Evolutionary conservation across 1,140 invertebrate species (phyloP), one percentile per base, ranked within the genome.

Genomic region (Drosophila sucinea): DNA sequence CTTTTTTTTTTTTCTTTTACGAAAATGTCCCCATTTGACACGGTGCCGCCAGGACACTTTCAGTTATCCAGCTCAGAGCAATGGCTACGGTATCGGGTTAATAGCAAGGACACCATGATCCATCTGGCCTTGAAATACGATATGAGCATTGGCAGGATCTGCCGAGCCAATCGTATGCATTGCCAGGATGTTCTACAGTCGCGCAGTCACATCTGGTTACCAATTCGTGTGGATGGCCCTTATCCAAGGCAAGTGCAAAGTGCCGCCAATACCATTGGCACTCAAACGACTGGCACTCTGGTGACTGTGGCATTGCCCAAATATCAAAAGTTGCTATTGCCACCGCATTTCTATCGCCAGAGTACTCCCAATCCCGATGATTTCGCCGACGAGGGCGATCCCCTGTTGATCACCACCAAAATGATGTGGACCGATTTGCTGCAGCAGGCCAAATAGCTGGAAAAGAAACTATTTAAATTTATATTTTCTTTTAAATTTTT

Each of bases 141-240:
- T 4, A 85, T 70, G 6, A 85, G 77, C 17, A 70, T 78, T 25
- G 81, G 77, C 0, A n/a, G 56, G 4, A 60, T 85, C 2, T 70
- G 74, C 44, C 70, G 77, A 6, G 81, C 62, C 17, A 85, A 85
- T 67, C 70, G 81, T 23, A 67, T 85, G 81, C 74, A 81, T 11
- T 51, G 65, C 2, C 77, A 64, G 73, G 81, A 84, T 47, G 38
- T 85, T 1, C 54, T 71, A n/a, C 73, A 74, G 70, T 63, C 70
- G 25, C 77, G 70, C 17, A 58, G 32, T 5, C 32, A 68, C 8
- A 63, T 85, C 17, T 85, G 81, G 81, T 10, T 85, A 27, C 77
- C 81, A 1, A 5, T 29, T 0, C 40, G 3, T n/a, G 25, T n/a
- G 35, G 0, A 1, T 27, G 57, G 27, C 25, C 1, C 3, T 4